phyloP scores from a whole-genome alignment of 1,140 invertebrate species.

The Musca domestica region DNA sequence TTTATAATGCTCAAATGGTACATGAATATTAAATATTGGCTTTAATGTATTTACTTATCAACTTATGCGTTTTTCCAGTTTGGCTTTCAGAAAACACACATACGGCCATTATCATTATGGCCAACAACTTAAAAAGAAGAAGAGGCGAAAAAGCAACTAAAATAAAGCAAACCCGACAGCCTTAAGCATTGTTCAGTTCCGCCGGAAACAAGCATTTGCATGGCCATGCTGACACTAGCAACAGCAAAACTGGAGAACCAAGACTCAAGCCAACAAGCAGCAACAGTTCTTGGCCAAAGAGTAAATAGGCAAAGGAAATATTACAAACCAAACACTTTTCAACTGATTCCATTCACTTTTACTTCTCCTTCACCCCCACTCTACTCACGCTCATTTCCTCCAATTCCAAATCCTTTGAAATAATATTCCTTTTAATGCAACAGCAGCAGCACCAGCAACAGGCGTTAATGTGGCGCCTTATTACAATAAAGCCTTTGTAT shows the following conservation, averaged over 20 bases:
- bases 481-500: constrained; percentile 3
- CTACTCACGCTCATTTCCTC: no score
- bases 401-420: no score
- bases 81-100: not conserved
- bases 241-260: not conserved
- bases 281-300: not conserved
- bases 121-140: not conserved
- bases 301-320: constrained; percentile 4
- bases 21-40: no score
- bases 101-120: not conserved
- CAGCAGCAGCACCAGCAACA: not conserved
- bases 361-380: no score
- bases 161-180: not conserved
- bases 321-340: constrained; percentile 1
- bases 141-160: not conserved
- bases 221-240: not conserved
- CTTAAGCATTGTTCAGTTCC: not conserved
- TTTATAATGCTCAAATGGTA: no score
- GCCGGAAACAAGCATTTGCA: not conserved
- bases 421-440: no score
- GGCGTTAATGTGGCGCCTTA: constrained; percentile 21
- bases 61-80: not conserved
- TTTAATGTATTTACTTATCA: no score
- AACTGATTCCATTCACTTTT: no score
- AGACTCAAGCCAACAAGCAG: not conserved